phyloP scores from a whole-genome alignment of 2,113 vertebrate species.

The Colistium nudipinnis region DNA sequence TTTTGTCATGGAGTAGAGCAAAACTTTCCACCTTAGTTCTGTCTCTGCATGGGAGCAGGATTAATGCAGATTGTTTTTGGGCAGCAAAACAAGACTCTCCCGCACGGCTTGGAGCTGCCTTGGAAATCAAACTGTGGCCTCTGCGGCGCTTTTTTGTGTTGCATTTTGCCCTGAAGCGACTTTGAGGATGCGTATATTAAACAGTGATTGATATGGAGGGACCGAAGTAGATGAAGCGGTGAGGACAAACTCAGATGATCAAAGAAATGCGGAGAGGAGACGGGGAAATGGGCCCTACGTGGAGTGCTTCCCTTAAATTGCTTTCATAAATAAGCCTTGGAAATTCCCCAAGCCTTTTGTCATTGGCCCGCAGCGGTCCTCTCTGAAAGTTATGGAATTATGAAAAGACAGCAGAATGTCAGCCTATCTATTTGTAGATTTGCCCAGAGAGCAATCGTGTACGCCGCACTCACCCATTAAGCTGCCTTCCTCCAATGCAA shows the following conservation, averaged over 20 bases:
- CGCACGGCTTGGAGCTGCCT: slow-evolving; percentile 37
- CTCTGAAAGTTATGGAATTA: slow-evolving; percentile 72
- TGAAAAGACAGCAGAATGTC: slow-evolving; percentile 61
- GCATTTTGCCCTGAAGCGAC: slow-evolving; percentile 38
- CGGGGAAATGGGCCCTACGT: slow-evolving; percentile 4
- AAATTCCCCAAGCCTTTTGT: slow-evolving; percentile 47
- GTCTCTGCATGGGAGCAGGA: slow-evolving; percentile 19
- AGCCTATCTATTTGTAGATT: slow-evolving; percentile 61
- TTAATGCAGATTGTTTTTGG: slow-evolving; percentile 49
- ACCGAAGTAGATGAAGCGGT: slow-evolving; percentile 7
- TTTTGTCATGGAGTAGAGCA: slow-evolving; percentile 34
- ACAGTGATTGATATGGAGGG: slow-evolving; percentile 41
- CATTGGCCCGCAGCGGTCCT: slow-evolving; percentile 32
- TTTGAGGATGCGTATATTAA: slow-evolving; percentile 49
- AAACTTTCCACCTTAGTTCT: slow-evolving; percentile 14
- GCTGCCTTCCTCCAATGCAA: not conserved
- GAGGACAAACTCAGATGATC: slow-evolving; percentile 45
- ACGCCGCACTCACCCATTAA: not conserved
- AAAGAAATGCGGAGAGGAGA: slow-evolving; percentile 35
- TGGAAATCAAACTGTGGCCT: slow-evolving; percentile 44
- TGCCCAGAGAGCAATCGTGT: slow-evolving; percentile 36
- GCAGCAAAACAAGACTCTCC: slow-evolving; percentile 36
- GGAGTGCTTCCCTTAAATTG: slow-evolving; percentile 41
- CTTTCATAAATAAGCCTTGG: slow-evolving; percentile 44
- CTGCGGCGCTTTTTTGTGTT: slow-evolving; percentile 22